Percentiles rank a stretch among this genome's conserved stretches.
These are phyloP conservation scores for Nettapus auritus DNA, from an alignment of 2,113 vertebrate genomes.

Conservation along the genomic window DNA sequence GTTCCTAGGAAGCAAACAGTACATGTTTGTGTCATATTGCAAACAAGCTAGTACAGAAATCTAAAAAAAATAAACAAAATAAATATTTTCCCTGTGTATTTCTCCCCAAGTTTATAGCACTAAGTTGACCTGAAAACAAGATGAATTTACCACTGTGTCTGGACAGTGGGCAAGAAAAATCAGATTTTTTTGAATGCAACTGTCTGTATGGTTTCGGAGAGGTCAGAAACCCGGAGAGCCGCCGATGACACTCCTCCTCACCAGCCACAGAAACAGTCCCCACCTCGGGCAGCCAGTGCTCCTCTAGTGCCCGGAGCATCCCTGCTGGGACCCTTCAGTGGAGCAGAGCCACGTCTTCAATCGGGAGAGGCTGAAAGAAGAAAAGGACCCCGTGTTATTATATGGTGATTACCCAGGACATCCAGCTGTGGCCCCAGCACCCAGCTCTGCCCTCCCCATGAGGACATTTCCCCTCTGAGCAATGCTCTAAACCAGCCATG, in stretches of 20 bases:
- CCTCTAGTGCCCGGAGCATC: neutral
- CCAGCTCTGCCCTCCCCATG: neutral
- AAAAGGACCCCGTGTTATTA: neutral
- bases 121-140: constrained; percentile 35
- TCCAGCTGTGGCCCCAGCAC: neutral
- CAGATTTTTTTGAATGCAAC: neutral
- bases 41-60: constrained; percentile 45
- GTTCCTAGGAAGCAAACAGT: constrained; percentile 38
- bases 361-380: neutral
- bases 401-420: neutral
- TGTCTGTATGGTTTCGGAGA: constrained; percentile 26
- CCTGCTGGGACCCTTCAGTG: neutral
- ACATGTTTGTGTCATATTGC: constrained; percentile 13
- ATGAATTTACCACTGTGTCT: neutral
- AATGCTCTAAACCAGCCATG: neutral
- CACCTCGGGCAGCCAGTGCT: neutral
- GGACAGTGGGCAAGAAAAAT: neutral
- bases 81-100: constrained; percentile 46
- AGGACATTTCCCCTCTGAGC: accelerated
- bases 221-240: neutral
- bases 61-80: constrained; percentile 62
- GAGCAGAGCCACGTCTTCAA: neutral
- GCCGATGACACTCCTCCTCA: neutral
- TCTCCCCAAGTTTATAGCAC: constrained; percentile 48
- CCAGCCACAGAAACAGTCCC: neutral